Conservation (phyloP, 1,140 invertebrate species). For the Homalodisca vitripennis region DNA sequence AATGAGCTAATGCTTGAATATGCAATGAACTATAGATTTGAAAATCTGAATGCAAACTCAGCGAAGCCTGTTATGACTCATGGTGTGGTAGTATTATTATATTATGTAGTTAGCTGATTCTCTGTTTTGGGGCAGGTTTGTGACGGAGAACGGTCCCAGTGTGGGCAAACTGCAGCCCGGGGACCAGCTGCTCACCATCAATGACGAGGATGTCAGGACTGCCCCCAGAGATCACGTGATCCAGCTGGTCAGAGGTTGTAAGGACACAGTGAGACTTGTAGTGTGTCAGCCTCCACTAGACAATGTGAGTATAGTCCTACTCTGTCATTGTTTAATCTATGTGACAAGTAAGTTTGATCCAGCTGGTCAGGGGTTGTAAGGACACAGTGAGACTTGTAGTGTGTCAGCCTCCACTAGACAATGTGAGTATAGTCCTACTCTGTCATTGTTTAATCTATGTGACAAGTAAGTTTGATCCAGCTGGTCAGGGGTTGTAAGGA, state of each 20-base stretch:
- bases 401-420: constrained; percentile 75
- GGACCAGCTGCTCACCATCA: constrained; percentile 86
- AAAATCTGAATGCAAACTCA: no score
- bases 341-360: constrained; percentile 67
- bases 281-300: constrained; percentile 80
- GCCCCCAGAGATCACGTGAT: constrained; percentile 88
- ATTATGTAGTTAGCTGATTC: no score
- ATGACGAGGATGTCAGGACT: constrained; percentile 83
- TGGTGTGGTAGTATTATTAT: no score
- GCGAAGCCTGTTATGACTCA: no score
- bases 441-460: constrained; percentile 24
- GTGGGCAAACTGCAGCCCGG: constrained; percentile 84
- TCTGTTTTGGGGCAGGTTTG: constrained; percentile 54
- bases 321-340: constrained; percentile 24
- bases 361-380: constrained; percentile 78
- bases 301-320: constrained; percentile 63
- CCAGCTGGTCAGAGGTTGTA: constrained; percentile 78
- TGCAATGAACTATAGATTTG: no score
- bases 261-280: constrained; percentile 68
- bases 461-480: constrained; percentile 69
- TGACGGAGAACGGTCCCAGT: constrained; percentile 84
- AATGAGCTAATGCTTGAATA: no score
- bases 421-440: constrained; percentile 64
- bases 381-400: constrained; percentile 73
- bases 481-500: constrained; percentile 78